Conservation (phyloP, 2,113 vertebrate species). For the Chamaea fasciata region DNA sequence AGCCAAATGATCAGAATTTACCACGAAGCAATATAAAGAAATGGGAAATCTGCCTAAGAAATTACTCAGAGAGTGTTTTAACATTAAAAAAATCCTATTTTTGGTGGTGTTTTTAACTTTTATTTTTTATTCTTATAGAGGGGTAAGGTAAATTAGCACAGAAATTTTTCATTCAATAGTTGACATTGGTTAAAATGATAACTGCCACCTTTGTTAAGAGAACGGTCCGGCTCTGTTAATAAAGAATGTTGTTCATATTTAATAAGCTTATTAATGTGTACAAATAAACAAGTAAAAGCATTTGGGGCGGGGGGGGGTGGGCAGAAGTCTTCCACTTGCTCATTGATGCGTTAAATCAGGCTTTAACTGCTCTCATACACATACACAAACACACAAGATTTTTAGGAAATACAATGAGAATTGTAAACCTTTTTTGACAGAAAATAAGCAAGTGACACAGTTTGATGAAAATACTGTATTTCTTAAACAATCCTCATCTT, state of each 20-base stretch:
- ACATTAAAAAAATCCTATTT: not conserved
- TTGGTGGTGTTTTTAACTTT: not conserved
- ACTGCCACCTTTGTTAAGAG: not conserved
- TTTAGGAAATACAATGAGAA: not conserved
- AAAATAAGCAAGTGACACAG: not conserved
- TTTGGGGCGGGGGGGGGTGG: too few species aligned
- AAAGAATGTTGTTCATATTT: not conserved
- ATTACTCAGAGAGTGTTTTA: not conserved
- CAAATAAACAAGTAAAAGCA: not conserved
- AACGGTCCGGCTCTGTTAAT: not conserved
- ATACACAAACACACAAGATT: not conserved
- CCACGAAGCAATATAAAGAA: not conserved
- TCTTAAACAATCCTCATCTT: not conserved
- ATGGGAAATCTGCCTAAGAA: not conserved
- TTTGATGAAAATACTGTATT: not conserved
- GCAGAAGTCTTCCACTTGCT: not conserved
- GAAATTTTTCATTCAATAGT: not conserved
- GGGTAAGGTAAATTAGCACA: not conserved
- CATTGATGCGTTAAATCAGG: not conserved
- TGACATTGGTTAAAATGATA: not conserved
- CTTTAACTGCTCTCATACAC: not conserved
- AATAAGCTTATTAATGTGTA: not conserved
- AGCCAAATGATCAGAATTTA: not conserved
- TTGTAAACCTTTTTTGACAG: not conserved
- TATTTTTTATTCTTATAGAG: not conserved